Evolutionary conservation across 2,113 vertebrate species (phyloP).

Genomic region (Chloropsis cyanopogon): DNA sequence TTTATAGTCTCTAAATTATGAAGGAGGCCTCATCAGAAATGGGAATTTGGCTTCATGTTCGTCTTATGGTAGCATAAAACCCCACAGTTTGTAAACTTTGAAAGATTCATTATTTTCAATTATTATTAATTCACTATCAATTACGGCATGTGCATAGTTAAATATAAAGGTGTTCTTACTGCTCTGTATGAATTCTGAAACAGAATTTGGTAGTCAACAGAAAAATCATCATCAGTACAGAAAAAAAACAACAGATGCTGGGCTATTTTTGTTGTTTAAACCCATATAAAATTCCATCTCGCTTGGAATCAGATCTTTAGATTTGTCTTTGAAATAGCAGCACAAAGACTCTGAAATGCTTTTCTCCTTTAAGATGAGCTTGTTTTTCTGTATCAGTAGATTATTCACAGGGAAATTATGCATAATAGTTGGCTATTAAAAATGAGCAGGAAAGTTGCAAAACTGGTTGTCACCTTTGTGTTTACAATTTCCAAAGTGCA

Average conservation of each 20-base stretch:
- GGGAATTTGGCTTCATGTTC: neutral
- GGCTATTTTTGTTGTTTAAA: constrained; percentile 62
- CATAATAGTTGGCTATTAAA: neutral
- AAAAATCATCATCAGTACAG: constrained; percentile 4
- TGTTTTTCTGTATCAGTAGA: neutral
- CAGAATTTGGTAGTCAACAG: constrained; percentile 15
- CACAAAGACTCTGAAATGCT: neutral
- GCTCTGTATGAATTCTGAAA: neutral
- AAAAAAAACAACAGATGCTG: constrained; percentile 44
- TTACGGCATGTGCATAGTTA: neutral
- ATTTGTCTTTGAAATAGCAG: constrained; percentile 31
- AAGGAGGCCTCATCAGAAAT: neutral
- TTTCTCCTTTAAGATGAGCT: neutral
- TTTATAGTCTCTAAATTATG: neutral
- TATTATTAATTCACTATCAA: neutral
- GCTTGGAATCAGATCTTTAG: constrained; percentile 7
- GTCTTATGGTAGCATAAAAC: neutral
- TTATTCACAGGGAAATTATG: neutral
- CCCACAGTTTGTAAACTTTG: neutral
- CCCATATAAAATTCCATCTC: neutral
- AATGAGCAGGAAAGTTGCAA: neutral
- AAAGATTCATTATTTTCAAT: neutral
- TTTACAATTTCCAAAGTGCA: neutral
- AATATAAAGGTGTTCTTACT: neutral
- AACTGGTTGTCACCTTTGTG: neutral